Evolutionary conservation across 2,888 invertebrate species (phyloP).

Genomic region (Mesorhabditis belari): DNA sequence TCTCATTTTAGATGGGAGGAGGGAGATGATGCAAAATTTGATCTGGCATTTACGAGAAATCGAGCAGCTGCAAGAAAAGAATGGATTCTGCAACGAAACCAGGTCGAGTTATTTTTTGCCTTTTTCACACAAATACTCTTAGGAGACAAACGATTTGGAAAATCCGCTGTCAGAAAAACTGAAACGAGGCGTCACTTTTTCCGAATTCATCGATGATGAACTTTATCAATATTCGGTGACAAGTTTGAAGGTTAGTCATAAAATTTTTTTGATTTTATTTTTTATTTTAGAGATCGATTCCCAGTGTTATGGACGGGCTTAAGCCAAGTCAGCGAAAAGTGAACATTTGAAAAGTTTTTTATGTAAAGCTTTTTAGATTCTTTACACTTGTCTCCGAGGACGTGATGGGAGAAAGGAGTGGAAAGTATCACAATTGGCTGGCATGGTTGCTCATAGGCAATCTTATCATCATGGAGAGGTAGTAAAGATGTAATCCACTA

Average conservation of each 20-base stretch:
- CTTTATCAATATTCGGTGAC: slow-evolving; percentile 10
- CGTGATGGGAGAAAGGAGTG: background rate
- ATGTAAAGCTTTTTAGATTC: no score
- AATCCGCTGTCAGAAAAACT: background rate
- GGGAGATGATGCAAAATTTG: slow-evolving; percentile 83
- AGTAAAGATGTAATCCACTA: no score
- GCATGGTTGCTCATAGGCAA: slow-evolving; percentile 89
- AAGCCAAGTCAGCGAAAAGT: slow-evolving; percentile 88
- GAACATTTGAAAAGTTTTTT: no score
- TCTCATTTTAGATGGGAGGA: slow-evolving; percentile 51
- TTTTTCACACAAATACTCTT: background rate
- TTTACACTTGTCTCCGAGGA: background rate
- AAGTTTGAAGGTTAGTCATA: background rate
- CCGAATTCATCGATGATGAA: slow-evolving; percentile 22
- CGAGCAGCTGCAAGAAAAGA: slow-evolving; percentile 87
- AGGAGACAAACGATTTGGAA: background rate
- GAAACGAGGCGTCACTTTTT: slow-evolving; percentile 9
- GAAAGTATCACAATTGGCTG: slow-evolving; percentile 86
- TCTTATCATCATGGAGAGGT: slow-evolving; percentile 96
- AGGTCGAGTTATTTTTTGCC: background rate
- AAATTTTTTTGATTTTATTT: no score
- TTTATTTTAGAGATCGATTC: slow-evolving; percentile 65
- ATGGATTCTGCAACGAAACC: slow-evolving; percentile 86
- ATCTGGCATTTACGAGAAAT: slow-evolving; percentile 85
- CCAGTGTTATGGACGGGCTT: slow-evolving; percentile 64